Evolutionary conservation across 2,113 vertebrate species (phyloP), one percentile per base, ranked within the genome.

Genomic region (Aegithalos caudatus): DNA sequence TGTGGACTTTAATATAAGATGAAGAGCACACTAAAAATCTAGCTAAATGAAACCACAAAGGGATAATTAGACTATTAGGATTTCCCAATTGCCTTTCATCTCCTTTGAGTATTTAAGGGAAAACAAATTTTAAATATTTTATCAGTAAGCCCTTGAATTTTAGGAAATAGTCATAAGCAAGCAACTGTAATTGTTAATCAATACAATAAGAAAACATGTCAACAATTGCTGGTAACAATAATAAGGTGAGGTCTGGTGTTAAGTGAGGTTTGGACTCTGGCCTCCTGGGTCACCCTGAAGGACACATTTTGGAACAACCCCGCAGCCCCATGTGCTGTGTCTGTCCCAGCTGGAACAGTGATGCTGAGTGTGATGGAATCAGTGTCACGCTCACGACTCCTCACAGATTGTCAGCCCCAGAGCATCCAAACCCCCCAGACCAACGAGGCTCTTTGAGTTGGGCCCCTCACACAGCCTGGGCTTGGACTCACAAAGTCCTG

Each of bases 31-130:
- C 51, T 93, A 67, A 92, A 92, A 90, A 92, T 47, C n/a, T 66
- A 90, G 14, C 51, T 88, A 66, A 92, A 87, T 62, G 58, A 92
- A 92, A 60, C 82, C 92, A 90, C 67, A 73, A 38, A 73, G 62
- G 66, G 88, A 78, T 86, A 88, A 81, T 86, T 88, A 69, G 48
- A 45, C 70, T 73, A 25, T 70, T 88, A 81, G 23, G 22, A 71
- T 18, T 90, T 93, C 61, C 70, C 84, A 93, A 80, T 50, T 58
- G 38, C 62, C 42, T 38, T 92, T 83, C 66, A 81, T 80, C 21
- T 92, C 79, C 54, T 62, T 38, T 47, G 33, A 81, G 54, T 61
- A 90, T 92, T 93, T 88, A 91, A 87, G 21, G 56, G 25, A 77
- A 83, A 65, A 72, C 13, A 89, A 54, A 56, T 54, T 70, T 90